Percentiles rank a stretch among this genome's conserved stretches.
Evolutionary conservation across 2,888 invertebrate genomes (phyloP).

Genomic region (Cotesia congregata): DNA sequence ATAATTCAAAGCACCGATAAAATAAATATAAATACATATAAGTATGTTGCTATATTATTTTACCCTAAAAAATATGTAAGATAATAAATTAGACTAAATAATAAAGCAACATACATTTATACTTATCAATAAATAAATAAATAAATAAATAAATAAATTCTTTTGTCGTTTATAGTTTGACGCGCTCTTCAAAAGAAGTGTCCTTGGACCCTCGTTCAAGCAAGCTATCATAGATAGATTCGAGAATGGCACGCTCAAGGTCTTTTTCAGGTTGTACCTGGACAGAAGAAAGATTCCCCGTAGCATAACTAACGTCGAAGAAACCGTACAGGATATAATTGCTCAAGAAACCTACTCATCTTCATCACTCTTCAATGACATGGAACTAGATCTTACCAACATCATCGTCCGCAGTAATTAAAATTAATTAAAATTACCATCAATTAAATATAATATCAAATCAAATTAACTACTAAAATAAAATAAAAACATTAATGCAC

Average conservation of each 20-base stretch:
- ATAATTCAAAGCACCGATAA: not conserved
- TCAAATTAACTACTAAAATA: not conserved
- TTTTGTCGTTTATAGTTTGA: conserved; percentile 70
- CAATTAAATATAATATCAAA: not conserved
- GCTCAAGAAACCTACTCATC: conserved; percentile 81
- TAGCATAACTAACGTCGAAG: conserved; percentile 83
- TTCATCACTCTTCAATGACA: conserved; percentile 80
- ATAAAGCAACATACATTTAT: not conserved
- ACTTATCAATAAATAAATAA: conserved; percentile 32
- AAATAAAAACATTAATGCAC: too few species aligned
- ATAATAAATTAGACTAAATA: not conserved
- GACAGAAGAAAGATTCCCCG: conserved; percentile 87
- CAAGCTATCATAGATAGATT: conserved; percentile 78
- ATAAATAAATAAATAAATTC: conserved; percentile 37
- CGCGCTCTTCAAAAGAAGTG: conserved; percentile 77
- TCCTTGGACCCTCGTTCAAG: conserved; percentile 72
- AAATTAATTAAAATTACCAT: conserved; percentile 15
- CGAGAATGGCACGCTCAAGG: conserved; percentile 82
- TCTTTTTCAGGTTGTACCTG: conserved; percentile 83
- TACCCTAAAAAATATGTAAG: not conserved
- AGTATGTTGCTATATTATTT: conserved; percentile 3
- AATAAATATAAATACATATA: conserved; percentile 1
- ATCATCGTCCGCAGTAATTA: conserved; percentile 79
- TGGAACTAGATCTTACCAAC: conserved; percentile 82
- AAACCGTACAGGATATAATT: conserved; percentile 81